Conservation (phyloP, 2,797 vertebrate genomes). For the Glyptemys insculpta region DNA sequence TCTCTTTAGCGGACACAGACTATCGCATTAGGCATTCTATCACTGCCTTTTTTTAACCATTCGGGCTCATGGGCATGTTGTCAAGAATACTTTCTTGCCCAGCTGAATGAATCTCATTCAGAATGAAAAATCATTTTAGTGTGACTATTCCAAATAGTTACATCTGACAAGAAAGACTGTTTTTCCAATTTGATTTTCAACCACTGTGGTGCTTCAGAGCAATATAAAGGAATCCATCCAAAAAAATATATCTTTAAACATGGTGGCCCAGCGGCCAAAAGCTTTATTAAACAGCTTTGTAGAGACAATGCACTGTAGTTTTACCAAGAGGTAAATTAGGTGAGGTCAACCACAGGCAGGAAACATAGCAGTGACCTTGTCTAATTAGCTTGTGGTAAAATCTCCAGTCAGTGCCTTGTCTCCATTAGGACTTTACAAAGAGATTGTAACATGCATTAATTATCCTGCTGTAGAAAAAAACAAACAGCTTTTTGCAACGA, state of each 20-base stretch:
- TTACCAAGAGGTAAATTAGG: neutral
- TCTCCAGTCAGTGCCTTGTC: neutral
- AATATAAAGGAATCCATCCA: neutral
- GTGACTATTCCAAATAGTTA: neutral
- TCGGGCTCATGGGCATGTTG: neutral
- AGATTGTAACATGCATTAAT: neutral
- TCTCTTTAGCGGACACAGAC: neutral
- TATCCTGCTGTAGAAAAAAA: neutral
- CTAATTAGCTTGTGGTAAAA: too few species aligned
- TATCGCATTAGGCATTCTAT: neutral
- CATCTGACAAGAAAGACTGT: neutral
- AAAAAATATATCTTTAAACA: neutral
- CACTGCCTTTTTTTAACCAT: neutral
- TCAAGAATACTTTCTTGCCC: neutral
- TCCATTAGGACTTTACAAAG: neutral
- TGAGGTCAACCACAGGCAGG: neutral
- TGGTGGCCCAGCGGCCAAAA: fast-evolving
- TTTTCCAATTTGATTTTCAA: neutral
- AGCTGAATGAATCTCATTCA: neutral
- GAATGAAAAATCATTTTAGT: neutral
- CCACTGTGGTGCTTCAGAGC: neutral
- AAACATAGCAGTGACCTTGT: neutral
- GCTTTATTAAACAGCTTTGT: neutral
- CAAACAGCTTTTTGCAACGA: neutral
- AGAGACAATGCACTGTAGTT: neutral